These are phyloP conservation scores for Thera britannica DNA, from an alignment of 2,888 invertebrate genomes.

Conservation along the genomic window DNA sequence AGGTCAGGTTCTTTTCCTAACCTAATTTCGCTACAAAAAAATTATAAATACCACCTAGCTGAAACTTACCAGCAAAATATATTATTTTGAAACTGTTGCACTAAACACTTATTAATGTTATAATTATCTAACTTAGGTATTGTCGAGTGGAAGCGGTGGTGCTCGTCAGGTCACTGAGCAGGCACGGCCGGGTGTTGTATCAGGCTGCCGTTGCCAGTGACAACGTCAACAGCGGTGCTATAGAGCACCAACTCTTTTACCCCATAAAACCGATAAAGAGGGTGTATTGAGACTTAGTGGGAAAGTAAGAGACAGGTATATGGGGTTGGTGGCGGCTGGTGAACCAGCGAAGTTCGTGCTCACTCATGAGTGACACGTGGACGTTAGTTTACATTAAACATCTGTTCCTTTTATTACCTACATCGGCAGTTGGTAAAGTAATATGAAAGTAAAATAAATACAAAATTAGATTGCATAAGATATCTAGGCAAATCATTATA, in stretches of 20 bases:
- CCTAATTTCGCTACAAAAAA: neutral
- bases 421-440: constrained; percentile 14
- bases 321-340: constrained; percentile 69
- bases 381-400: constrained; percentile 62
- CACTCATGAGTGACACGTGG: constrained; percentile 76
- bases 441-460: neutral
- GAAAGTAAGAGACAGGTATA: constrained; percentile 60
- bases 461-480: neutral
- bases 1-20: constrained; percentile 42
- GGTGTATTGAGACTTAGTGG: constrained; percentile 45
- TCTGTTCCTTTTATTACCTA: constrained; percentile 59
- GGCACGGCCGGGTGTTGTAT: constrained; percentile 66
- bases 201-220: constrained; percentile 76
- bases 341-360: constrained; percentile 67
- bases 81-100: constrained; percentile 22
- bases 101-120: constrained; percentile 39
- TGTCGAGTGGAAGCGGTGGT: constrained; percentile 63
- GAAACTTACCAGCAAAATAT: constrained; percentile 32
- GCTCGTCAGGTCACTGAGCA: constrained; percentile 64
- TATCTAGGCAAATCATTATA: neutral
- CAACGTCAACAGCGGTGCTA: constrained; percentile 76
- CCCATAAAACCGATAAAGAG: constrained; percentile 63
- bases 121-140: constrained; percentile 53
- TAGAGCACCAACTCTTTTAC: constrained; percentile 65
- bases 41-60: neutral